Evolutionary conservation across 2,888 invertebrate genomes (phyloP).

Genomic region (Eupithecia inturbata): DNA sequence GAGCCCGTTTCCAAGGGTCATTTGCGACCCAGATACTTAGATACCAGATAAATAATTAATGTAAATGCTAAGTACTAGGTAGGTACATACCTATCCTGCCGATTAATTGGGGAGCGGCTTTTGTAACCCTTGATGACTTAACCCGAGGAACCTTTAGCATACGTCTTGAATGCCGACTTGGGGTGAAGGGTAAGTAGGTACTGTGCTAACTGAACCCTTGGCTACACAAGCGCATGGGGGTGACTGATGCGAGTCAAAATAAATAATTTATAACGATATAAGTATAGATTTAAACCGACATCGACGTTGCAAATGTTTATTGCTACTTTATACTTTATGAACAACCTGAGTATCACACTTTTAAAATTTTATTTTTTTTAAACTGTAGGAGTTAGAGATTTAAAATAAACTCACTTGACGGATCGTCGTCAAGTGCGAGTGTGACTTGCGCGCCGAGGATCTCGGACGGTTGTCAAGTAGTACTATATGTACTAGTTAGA

Average conservation of each 20-base stretch:
- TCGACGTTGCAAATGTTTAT: too few species aligned
- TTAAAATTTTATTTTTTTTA: too few species aligned
- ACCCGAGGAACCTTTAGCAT: conserved; percentile 28
- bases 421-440: too few species aligned
- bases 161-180: conserved; percentile 27
- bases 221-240: background rate
- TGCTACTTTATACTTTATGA: too few species aligned
- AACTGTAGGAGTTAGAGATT: too few species aligned
- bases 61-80: conserved; percentile 48
- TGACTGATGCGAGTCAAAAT: background rate
- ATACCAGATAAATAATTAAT: conserved; percentile 46
- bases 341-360: too few species aligned
- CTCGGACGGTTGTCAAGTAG: too few species aligned
- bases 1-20: conserved; percentile 28
- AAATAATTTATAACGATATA: background rate
- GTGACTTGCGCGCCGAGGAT: too few species aligned
- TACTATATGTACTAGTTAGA: too few species aligned
- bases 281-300: too few species aligned
- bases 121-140: conserved; percentile 41
- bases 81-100: conserved; percentile 35
- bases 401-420: too few species aligned
- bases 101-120: conserved; percentile 53
- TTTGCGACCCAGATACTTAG: background rate
- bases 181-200: background rate
- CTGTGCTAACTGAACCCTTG: background rate